Conservation (phyloP, 1,140 invertebrate genomes). For the Pogonognathellus flavescens region DNA sequence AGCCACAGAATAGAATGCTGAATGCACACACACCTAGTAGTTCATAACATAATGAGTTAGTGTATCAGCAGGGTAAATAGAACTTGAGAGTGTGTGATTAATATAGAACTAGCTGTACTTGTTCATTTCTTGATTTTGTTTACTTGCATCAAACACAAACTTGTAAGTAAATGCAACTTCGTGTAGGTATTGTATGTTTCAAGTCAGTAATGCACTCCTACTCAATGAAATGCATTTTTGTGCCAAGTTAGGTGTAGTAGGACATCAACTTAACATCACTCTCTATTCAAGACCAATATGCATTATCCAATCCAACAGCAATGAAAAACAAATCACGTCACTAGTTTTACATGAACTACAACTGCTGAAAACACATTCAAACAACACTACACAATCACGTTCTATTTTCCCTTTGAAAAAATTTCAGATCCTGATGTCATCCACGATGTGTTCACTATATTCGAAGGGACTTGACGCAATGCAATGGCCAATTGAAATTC, state of each 20-base stretch:
- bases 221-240: neutral
- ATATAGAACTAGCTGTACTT: no score
- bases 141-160: no score
- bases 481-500: no score
- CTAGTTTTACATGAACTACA: neutral
- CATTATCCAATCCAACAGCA: neutral
- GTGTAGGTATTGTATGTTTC: neutral
- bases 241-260: neutral
- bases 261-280: neutral
- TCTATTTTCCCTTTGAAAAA: conserved; percentile 12
- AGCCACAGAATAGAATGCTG: neutral
- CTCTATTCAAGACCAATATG: conserved; percentile 20
- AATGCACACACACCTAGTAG: conserved; percentile 11
- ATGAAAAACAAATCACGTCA: neutral
- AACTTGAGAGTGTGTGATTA: no score
- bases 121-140: no score
- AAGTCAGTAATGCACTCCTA: neutral
- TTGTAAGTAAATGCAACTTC: neutral
- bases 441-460: neutral
- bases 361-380: conserved; percentile 3
- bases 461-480: no score
- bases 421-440: neutral
- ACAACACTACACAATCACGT: conserved; percentile 17
- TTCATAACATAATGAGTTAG: neutral
- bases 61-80: no score